Percentiles rank a stretch among this genome's conserved stretches.
Evolutionary conservation across 2,113 vertebrate species (phyloP).

Genomic region (Burhinus oedicnemus): DNA sequence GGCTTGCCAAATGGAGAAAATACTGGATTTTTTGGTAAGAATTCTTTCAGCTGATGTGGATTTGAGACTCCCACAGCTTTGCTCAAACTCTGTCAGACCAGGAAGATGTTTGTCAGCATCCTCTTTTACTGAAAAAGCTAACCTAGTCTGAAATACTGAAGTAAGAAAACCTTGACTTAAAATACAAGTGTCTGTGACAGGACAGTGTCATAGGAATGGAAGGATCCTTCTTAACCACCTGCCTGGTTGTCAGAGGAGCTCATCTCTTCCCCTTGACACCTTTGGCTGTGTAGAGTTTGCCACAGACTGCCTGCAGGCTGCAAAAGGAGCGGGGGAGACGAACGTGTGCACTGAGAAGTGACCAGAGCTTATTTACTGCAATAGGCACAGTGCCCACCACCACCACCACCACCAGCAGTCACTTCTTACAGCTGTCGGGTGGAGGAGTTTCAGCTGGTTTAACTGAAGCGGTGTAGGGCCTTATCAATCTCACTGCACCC

Average conservation of each 20-base stretch:
- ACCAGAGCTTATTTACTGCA: neutral
- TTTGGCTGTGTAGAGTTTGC: neutral
- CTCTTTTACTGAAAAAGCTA: neutral
- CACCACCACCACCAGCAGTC: fast-evolving
- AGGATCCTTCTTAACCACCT: neutral
- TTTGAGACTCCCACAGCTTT: conserved; percentile 1
- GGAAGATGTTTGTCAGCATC: neutral
- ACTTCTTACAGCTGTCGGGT: neutral
- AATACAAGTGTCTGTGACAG: conserved; percentile 45
- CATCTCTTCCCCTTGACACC: neutral
- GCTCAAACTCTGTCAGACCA: neutral
- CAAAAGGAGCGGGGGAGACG: fast-evolving
- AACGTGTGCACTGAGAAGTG: neutral
- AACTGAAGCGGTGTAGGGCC: neutral
- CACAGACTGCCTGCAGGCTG: neutral
- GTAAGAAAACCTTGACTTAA: conserved; percentile 16
- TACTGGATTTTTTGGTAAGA: neutral
- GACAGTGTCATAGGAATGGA: neutral
- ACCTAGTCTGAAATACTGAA: conserved; percentile 7
- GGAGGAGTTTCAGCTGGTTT: neutral
- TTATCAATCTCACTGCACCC: neutral
- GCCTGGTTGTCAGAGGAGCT: conserved; percentile 19
- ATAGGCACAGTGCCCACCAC: neutral
- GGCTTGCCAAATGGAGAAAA: neutral
- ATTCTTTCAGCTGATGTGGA: neutral